Conservation (phyloP, 2,888 invertebrate genomes). For the Catocala sponsa region DNA sequence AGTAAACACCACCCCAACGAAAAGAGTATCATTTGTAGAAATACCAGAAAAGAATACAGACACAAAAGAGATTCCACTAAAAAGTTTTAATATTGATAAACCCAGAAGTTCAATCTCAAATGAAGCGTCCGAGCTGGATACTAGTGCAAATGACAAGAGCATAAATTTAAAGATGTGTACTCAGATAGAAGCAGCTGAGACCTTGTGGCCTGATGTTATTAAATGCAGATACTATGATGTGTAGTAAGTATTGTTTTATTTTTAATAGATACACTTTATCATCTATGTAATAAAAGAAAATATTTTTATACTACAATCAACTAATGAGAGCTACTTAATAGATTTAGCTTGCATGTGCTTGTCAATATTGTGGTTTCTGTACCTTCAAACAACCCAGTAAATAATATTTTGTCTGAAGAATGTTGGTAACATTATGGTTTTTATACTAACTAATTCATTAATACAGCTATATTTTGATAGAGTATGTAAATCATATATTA, state of each 20-base stretch:
- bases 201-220: slow-evolving; percentile 89
- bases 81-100: slow-evolving; percentile 32
- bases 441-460: no score
- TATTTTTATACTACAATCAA: no score
- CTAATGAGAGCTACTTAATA: no score
- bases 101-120: slow-evolving; percentile 35
- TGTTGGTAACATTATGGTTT: no score
- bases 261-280: no score
- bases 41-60: slow-evolving; percentile 62
- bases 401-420: no score
- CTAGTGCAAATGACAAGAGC: slow-evolving; percentile 68
- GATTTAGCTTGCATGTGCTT: no score
- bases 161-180: slow-evolving; percentile 71
- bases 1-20: slow-evolving; percentile 74
- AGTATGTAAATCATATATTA: no score
- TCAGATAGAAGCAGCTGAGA: slow-evolving; percentile 72
- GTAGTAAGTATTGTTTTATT: slow-evolving; percentile 87
- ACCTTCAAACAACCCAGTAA: no score
- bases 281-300: no score
- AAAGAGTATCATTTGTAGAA: slow-evolving; percentile 76
- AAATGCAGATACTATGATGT: slow-evolving; percentile 91
- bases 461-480: no score
- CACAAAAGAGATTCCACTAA: slow-evolving; percentile 28
- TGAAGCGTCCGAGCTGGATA: slow-evolving; percentile 63
- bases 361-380: no score